Percentiles rank a stretch among this genome's conserved stretches.
Conservation (phyloP, 2,888 invertebrate species). For the Philereme vetulata region DNA sequence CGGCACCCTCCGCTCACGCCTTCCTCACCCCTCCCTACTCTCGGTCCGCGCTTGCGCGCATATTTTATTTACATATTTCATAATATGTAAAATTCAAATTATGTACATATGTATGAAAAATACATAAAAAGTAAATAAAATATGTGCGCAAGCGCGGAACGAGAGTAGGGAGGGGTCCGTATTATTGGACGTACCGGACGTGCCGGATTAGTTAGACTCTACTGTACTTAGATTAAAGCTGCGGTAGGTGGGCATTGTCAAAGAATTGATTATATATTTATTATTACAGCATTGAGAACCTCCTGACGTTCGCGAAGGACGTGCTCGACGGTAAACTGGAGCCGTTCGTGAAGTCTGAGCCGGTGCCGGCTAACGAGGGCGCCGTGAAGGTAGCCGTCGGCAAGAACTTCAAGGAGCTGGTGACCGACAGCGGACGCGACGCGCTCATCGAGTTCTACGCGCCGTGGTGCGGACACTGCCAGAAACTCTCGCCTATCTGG, state of each 20-base stretch:
- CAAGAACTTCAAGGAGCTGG: slow-evolving; percentile 98
- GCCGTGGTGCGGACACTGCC: slow-evolving; percentile 99
- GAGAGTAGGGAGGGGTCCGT: no score
- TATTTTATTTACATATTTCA: not conserved
- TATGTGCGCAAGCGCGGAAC: no score
- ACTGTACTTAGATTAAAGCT: no score
- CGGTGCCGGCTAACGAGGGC: slow-evolving; percentile 93
- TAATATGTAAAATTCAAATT: no score
- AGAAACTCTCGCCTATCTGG: slow-evolving; percentile 95
- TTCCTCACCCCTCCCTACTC: no score
- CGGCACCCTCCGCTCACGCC: no score
- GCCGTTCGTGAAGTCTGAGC: slow-evolving; percentile 97
- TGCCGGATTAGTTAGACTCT: no score
- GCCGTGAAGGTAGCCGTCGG: slow-evolving; percentile 96
- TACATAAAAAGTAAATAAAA: no score
- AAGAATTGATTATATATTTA: not conserved
- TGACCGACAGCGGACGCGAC: slow-evolving; percentile 95
- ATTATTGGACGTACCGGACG: no score
- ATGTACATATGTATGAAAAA: no score
- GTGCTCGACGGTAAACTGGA: slow-evolving; percentile 92
- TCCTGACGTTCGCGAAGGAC: slow-evolving; percentile 93
- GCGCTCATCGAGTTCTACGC: slow-evolving; percentile 99
- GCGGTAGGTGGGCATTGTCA: no score
- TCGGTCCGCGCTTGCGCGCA: no score
- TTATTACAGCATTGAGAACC: slow-evolving; percentile 88